Base-by-base conservation (phyloP, 1,140 invertebrate species). In the Saccostrea cuccullata region DNA sequence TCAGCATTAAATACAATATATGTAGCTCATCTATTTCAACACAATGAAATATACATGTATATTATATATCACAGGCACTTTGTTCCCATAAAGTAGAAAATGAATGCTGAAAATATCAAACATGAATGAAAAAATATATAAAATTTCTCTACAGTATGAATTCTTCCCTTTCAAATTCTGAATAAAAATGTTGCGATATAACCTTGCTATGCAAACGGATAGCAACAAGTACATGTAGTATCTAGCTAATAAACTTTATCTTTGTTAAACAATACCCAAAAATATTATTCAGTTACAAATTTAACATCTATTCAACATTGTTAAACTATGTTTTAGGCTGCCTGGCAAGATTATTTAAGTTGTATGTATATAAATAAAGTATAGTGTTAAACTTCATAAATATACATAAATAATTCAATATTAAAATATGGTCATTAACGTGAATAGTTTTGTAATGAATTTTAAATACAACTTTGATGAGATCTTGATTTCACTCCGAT, bases 11-110 rank as follows among this genome's bases (percentile, higher is more conserved):
- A 64, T 64, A 64, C 58, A 17, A 60, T 60, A 13, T 60, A 64
- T n/a, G n/a, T 6, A 20, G 17, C 47, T 47, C n/a, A 64, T 64
- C n/a, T 20, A 20, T 64, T 20, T n/a, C 47, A 47, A 17, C 17
- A 64, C 15, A 64, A 60, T 64, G 15, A 77, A n/a, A 30, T 77
- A 30, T 73, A 23, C 13, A 73, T 73, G 23, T 30, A 73, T 23
- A 64, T 64, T 64, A 23, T 64, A 67, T 77, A 77, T 77, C 70
- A 77, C 70, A 77, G 70, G 70, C 70, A 77, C 70, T 30, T 36
- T 77, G 70, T 36, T 77, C 70, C 70, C 70, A 77, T 64, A 17
- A 64, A 64, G 15, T 20, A 77, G 70, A 77, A 77, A 36, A 30
- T 11, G 15, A 67, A 67, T 77, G 70, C 12, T 30, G 26, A 77